Conservation (phyloP, 2,888 invertebrate genomes). For the Anthophora plumipes region DNA sequence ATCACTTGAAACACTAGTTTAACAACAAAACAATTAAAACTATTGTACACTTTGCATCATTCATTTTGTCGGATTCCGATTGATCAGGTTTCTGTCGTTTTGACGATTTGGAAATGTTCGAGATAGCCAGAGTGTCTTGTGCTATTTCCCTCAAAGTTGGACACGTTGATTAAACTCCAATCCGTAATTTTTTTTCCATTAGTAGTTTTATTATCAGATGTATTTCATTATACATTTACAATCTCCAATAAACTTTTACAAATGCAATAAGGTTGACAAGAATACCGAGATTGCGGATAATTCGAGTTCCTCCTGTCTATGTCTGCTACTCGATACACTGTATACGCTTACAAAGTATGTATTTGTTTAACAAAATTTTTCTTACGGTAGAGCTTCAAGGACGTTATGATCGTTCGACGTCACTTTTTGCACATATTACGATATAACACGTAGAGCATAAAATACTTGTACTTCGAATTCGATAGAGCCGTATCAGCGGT, state of each 20-base stretch:
- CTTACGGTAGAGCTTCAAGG: constrained; percentile 20
- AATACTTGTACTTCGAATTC: constrained; percentile 31
- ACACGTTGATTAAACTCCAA: not conserved
- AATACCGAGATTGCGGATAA: constrained; percentile 54
- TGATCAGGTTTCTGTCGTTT: not conserved
- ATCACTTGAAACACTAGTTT: not conserved
- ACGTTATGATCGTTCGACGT: constrained; percentile 35
- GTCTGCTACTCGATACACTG: constrained; percentile 49
- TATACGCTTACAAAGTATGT: constrained; percentile 55
- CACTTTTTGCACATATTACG: constrained; percentile 19
- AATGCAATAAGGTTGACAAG: constrained; percentile 70
- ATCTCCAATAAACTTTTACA: constrained; percentile 76
- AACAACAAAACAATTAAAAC: not conserved
- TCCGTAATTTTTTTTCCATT: constrained; percentile 28
- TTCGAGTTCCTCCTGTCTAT: constrained; percentile 41
- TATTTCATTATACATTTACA: constrained; percentile 72
- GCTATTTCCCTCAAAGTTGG: not conserved
- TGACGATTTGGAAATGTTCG: not conserved
- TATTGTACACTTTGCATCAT: not conserved
- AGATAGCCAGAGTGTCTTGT: not conserved
- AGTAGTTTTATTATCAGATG: constrained; percentile 72
- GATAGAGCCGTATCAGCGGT: constrained; percentile 22
- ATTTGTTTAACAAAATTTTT: constrained; percentile 41
- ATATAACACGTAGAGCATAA: constrained; percentile 17
- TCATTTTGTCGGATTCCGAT: not conserved